Evolutionary conservation across 2,797 vertebrate genomes (phyloP).

Genomic region (Poeciliopsis infans): DNA sequence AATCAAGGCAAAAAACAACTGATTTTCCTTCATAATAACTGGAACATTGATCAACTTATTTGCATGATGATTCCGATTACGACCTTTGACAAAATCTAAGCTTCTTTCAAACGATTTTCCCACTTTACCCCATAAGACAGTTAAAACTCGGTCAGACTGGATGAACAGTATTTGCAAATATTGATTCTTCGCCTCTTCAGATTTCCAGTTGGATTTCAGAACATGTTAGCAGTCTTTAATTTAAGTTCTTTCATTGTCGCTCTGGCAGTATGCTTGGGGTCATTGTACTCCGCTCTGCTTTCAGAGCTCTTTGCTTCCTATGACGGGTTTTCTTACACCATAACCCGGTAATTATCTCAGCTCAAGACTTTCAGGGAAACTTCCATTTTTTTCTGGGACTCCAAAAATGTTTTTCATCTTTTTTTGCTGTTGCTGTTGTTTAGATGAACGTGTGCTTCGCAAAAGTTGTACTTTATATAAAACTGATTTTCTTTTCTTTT

Average conservation of each 20-base stretch:
- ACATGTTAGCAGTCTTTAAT: not conserved
- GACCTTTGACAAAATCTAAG: too few species aligned
- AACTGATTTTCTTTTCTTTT: too few species aligned
- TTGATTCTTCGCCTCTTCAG: not conserved
- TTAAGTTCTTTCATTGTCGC: not conserved
- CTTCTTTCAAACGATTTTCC: not conserved
- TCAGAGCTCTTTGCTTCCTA: not conserved
- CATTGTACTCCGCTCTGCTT: not conserved
- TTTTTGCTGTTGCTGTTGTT: too few species aligned
- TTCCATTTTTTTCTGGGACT: too few species aligned
- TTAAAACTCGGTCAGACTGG: not conserved
- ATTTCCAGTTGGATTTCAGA: not conserved
- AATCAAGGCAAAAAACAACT: too few species aligned
- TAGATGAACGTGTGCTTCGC: too few species aligned
- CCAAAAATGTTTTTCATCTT: too few species aligned
- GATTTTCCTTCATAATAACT: too few species aligned
- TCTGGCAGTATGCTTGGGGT: not conserved
- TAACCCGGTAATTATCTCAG: not conserved
- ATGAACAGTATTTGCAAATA: not conserved
- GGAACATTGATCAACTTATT: too few species aligned
- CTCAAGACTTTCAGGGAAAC: too few species aligned
- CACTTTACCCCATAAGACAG: not conserved
- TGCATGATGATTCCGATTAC: too few species aligned
- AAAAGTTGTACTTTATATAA: too few species aligned
- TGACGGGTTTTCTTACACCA: not conserved